These are phyloP conservation scores for Lepisosteus oculatus DNA, from an alignment of 2,113 vertebrate genomes.

Conservation along the genomic window DNA sequence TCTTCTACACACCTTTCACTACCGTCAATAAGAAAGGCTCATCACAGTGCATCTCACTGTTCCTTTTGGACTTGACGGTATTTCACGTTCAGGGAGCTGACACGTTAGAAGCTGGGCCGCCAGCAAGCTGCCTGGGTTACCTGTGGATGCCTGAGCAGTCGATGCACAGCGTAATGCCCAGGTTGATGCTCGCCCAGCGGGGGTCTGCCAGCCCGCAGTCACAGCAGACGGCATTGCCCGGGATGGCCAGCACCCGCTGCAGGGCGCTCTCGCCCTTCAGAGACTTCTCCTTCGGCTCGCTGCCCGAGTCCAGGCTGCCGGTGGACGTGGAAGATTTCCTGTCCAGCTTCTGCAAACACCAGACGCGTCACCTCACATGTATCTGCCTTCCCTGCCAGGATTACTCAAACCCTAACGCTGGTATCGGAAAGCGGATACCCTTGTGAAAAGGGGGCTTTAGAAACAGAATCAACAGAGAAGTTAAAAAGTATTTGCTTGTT, in stretches of 20 bases:
- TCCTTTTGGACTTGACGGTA: too few relatives aligned
- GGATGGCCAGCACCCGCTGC: slow-evolving; percentile 82
- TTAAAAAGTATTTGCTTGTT: too few relatives aligned
- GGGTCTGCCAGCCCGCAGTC: slow-evolving; percentile 90
- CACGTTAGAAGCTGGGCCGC: background rate
- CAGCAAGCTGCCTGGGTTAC: slow-evolving; percentile 48
- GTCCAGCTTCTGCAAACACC: slow-evolving; percentile 76
- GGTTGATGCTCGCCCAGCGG: slow-evolving; percentile 96
- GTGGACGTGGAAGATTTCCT: slow-evolving; percentile 84
- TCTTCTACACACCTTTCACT: too few relatives aligned
- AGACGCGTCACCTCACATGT: slow-evolving; percentile 19
- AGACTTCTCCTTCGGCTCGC: slow-evolving; percentile 80
- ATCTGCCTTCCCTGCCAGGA: background rate
- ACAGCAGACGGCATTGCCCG: slow-evolving; percentile 85
- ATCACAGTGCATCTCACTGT: too few relatives aligned
- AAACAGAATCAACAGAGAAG: too few relatives aligned
- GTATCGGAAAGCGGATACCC: too few relatives aligned
- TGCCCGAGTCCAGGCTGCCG: slow-evolving; percentile 82
- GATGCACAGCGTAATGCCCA: slow-evolving; percentile 93
- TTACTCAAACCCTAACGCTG: too few relatives aligned
- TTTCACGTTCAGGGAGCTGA: background rate
- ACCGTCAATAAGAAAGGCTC: too few relatives aligned
- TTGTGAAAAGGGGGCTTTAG: too few relatives aligned
- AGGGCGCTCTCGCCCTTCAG: slow-evolving; percentile 90
- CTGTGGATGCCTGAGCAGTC: slow-evolving; percentile 97